phyloP scores from a whole-genome alignment of 1,140 invertebrate genomes.

The Leguminivora glycinivorella region DNA sequence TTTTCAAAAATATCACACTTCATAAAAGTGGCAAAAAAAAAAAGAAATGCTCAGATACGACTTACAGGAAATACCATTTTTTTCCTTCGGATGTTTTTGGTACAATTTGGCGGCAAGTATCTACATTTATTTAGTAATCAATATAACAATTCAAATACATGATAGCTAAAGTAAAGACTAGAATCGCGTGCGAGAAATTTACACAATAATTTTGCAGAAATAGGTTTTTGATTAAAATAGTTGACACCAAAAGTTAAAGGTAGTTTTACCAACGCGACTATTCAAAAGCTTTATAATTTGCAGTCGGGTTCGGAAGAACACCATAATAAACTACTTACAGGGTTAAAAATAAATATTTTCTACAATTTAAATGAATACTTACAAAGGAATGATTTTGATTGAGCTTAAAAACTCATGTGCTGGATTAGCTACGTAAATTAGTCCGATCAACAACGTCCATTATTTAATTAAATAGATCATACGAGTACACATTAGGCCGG shows the following conservation, averaged over 20 bases:
- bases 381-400: slow-evolving; percentile 19
- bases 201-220: neutral
- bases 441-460: neutral
- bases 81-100: no score
- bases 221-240: neutral
- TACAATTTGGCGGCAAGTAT: no score
- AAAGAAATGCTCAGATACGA: no score
- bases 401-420: neutral
- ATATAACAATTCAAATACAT: neutral
- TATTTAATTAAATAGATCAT: no score
- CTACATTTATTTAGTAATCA: neutral
- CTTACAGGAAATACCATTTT: no score
- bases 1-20: no score
- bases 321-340: neutral
- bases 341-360: neutral
- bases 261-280: neutral
- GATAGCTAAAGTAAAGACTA: neutral
- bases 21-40: no score
- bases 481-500: no score
- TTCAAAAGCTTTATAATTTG: neutral
- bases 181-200: neutral
- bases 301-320: neutral
- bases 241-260: neutral
- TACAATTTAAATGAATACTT: neutral
- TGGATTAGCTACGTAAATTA: neutral